phyloP scores from a whole-genome alignment of 2,888 invertebrate genomes.

The Leucozona laternaria region DNA sequence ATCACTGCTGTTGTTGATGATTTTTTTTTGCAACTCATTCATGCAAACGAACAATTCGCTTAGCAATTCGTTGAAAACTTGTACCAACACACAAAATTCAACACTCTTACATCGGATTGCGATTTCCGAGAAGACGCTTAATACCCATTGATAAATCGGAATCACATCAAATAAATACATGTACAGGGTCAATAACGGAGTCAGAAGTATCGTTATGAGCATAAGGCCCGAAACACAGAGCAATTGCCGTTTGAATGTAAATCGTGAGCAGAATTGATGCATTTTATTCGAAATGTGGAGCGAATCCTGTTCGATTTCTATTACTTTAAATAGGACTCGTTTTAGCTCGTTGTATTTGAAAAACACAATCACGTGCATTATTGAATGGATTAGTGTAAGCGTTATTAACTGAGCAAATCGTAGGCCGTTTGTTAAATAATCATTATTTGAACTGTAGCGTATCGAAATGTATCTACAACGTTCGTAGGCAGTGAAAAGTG shows the following conservation, averaged over 20 bases:
- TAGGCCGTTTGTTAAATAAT: constrained; percentile 50
- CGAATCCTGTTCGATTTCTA: constrained; percentile 38
- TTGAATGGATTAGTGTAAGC: constrained; percentile 38
- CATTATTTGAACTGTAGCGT: not conserved
- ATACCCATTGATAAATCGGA: constrained; percentile 27
- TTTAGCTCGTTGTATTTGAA: constrained; percentile 40
- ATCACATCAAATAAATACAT: not conserved
- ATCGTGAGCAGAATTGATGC: not conserved
- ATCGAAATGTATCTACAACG: constrained; percentile 23
- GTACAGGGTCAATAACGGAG: constrained; percentile 11
- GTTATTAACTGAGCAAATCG: constrained; percentile 39
- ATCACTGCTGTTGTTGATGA: not conserved
- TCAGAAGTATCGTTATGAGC: constrained; percentile 45
- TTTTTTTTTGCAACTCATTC: constrained; percentile 36
- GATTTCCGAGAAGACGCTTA: constrained; percentile 29
- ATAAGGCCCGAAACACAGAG: constrained; percentile 38
- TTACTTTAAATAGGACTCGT: constrained; percentile 35
- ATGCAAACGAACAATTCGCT: constrained; percentile 39
- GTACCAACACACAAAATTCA: constrained; percentile 60
- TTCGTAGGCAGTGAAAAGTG: constrained; percentile 28
- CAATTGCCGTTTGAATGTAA: constrained; percentile 44
- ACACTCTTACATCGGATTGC: constrained; percentile 58
- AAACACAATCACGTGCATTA: constrained; percentile 56
- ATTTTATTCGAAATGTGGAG: constrained; percentile 34
- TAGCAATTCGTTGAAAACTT: constrained; percentile 58